Base-by-base conservation (phyloP, 2,113 vertebrate genomes). In the Leucoraja erinaceus region DNA sequence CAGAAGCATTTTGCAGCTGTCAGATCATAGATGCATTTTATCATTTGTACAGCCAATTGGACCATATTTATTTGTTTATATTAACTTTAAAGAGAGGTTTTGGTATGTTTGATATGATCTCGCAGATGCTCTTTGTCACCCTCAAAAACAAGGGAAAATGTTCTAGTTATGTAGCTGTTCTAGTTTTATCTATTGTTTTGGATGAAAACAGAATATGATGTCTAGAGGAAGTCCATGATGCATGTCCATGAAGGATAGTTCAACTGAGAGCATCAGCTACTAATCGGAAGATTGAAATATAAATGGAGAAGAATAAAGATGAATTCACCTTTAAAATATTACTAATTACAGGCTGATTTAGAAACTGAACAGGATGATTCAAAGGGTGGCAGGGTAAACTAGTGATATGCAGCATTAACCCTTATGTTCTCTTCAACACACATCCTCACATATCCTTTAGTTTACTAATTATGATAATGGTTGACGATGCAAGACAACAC, bases 201-300 rank as follows among this genome's bases (percentile, higher is more conserved):
- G 2, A 88, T 63, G n/a, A 88, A 66, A 88, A 88, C 83, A 88
- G 79, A 25, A 28, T n/a, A 77, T 77, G 75, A 77, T 33, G n/a
- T 88, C 59, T 31, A 31, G 83, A 59, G 63, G 83, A 88, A 88
- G 61, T 88, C 25, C 59, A 63, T 88, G 59, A 31, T 88, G 22
- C 63, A 66, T 66, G 5, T 4, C 25, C 56, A 8, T 59, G 25
- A 86, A n/a, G 54, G 81, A n/a, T 12, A 86, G 56, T 61, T 86
- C 56, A 28, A 59, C 56, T 86, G 25, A n/a, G 56, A 61, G 61
- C 83, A 86, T 66, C 28, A 31, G 83, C 12, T 63, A 63, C 59
- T 18, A 63, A 31, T 16, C 83, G 31, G 83, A 11, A 66, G 59
- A 66, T 31, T 12, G n/a, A 86, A 63, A 86, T 31, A 1, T 86